Evolutionary conservation across 2,888 invertebrate genomes (phyloP), one percentile per base, ranked within the genome.

Genomic region (Thymelicus acteon): DNA sequence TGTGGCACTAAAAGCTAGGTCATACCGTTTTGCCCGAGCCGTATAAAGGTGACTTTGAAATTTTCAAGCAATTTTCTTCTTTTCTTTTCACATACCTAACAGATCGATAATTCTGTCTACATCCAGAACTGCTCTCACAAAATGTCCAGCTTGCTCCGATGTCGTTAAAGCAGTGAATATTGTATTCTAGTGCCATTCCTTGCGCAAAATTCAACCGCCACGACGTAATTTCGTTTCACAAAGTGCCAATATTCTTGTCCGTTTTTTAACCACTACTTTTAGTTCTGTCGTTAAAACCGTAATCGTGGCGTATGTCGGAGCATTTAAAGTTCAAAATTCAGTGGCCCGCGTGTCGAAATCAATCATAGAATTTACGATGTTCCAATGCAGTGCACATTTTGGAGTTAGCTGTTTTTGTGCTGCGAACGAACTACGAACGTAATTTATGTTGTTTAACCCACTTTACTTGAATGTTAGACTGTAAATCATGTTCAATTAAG

Each of bases 161-260:
- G 63, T 69, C 63, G 58, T 63, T 57, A 48, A 63, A 58, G 31
- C 54, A 68, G 48, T 40, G 63, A 70, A 70, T 64, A 70, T 70
- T 70, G 70, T 70, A 70, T 64, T 70, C 64, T 31, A 19, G 19
- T n/a, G 49, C 60, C 58, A 49, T 64, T 70, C 63, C 63, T 58
- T 44, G 19, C 44, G 64, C 64, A 70, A 70, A 64, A 70, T 64
- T 70, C 70, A 70, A 65, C 70, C n/a, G 40, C 70, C 60, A 64
- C 70, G 49, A 64, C 24, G 64, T 70, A 70, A 70, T 64, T 70
- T 65, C 70, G 60, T 58, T 48, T 58, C 69, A 64, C 69, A 70
- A 60, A 70, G 58, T 70, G 69, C 63, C 69, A 52, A 70, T 70
- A 52, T 70, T 70, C 60, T 70, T 63, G 60, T 60, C 31, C 54